phyloP scores from a whole-genome alignment of 2,797 vertebrate species.

The Notamacropus eugenii region DNA sequence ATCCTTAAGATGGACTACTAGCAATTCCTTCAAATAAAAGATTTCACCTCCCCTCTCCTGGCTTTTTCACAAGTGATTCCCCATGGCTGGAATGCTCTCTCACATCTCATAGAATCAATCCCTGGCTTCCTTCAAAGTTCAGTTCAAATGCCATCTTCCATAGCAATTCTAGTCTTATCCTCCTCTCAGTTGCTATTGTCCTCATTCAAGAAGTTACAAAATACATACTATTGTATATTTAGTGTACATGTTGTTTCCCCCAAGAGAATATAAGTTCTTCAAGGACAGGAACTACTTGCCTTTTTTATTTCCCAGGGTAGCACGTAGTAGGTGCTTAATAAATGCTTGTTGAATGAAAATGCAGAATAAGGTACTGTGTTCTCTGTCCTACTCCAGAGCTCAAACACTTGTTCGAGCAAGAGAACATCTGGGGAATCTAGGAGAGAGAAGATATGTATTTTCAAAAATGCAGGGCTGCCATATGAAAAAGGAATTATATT shows the following conservation, averaged over 20 bases:
- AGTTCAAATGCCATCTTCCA: background rate
- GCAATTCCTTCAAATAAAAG: background rate
- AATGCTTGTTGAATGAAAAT: background rate
- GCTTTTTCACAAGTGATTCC: background rate
- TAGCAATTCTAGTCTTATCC: background rate
- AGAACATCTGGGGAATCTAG: background rate
- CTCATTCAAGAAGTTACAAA: background rate
- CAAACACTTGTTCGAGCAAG: background rate
- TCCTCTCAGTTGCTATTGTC: background rate
- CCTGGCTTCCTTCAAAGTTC: background rate
- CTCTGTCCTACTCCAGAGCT: background rate
- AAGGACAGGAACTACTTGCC: too few relatives aligned
- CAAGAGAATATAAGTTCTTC: background rate
- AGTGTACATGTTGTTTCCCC: background rate
- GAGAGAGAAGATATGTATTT: background rate
- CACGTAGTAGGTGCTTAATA: background rate
- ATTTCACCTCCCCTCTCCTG: background rate
- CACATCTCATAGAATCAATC: background rate
- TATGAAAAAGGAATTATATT: background rate
- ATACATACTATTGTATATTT: background rate
- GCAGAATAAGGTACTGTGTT: background rate
- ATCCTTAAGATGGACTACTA: background rate
- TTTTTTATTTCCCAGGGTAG: background rate
- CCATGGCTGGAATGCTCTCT: background rate
- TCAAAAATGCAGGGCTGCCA: background rate